Evolutionary conservation across 2,888 invertebrate species (phyloP).

Genomic region (Drosophila borealis): DNA sequence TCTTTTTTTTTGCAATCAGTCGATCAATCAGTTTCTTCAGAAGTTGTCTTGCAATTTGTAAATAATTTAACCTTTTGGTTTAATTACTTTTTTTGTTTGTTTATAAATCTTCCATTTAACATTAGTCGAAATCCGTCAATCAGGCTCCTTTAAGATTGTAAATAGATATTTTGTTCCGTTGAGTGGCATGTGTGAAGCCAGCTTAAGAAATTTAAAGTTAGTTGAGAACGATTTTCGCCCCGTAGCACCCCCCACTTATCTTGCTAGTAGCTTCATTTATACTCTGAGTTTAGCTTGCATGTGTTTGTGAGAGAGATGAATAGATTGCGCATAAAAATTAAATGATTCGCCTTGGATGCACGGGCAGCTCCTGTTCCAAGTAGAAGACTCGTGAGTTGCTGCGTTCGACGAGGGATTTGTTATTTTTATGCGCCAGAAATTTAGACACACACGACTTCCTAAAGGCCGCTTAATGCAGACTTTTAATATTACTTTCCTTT

Average conservation of each 20-base stretch:
- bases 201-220: constrained; percentile 19
- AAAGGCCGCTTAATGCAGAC: constrained; percentile 44
- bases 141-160: background rate
- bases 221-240: constrained; percentile 12
- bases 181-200: background rate
- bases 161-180: constrained; percentile 1
- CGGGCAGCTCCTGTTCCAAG: background rate
- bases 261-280: constrained; percentile 40
- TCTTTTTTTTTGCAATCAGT: too few relatives aligned
- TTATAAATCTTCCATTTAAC: too few relatives aligned
- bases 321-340: constrained; percentile 82
- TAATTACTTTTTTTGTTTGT: too few relatives aligned
- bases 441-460: constrained; percentile 64
- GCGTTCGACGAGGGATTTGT: constrained; percentile 36
- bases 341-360: constrained; percentile 43
- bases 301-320: constrained; percentile 81
- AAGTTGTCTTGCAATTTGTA: too few relatives aligned
- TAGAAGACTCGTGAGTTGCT: background rate
- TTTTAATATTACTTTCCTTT: constrained; percentile 11
- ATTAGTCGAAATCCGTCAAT: too few relatives aligned
- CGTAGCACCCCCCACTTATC: constrained; percentile 22
- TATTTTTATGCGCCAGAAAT: constrained; percentile 76
- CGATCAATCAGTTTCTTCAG: too few relatives aligned
- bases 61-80: too few relatives aligned
- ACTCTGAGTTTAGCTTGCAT: constrained; percentile 51